These are phyloP conservation scores for Oryzias dopingdopingensis DNA, from an alignment of 2,797 vertebrate genomes.

Conservation along the genomic window DNA sequence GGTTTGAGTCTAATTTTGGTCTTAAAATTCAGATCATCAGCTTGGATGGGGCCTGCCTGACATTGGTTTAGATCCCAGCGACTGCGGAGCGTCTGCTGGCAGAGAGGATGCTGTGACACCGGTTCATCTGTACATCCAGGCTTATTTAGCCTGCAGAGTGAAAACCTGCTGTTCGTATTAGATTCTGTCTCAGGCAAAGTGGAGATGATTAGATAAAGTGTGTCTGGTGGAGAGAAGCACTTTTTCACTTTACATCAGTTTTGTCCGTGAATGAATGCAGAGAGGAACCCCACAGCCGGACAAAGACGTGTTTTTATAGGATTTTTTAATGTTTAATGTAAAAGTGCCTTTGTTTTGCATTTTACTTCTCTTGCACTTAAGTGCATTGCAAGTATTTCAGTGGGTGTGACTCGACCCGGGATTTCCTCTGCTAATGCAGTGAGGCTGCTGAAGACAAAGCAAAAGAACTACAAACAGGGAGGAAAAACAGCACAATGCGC, in stretches of 20 bases:
- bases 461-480: conserved; percentile 35
- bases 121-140: conserved; percentile 66
- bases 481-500: conserved; percentile 49
- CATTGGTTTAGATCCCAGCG: conserved; percentile 48
- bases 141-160: conserved; percentile 72
- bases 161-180: conserved; percentile 68
- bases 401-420: neutral
- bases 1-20: conserved; percentile 25
- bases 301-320: conserved; percentile 34
- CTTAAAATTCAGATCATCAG: conserved; percentile 27
- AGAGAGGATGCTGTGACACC: conserved; percentile 54
- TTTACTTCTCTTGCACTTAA: neutral
- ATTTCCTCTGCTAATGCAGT: conserved; percentile 21
- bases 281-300: conserved; percentile 41
- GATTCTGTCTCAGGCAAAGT: conserved; percentile 73
- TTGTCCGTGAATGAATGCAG: conserved; percentile 49
- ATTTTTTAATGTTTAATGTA: conserved; percentile 35
- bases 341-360: conserved; percentile 17
- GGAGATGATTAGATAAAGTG: conserved; percentile 77
- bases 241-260: conserved; percentile 62
- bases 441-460: conserved; percentile 43
- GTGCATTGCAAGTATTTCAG: conserved; percentile 12
- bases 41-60: conserved; percentile 26
- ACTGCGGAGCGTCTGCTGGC: conserved; percentile 35
- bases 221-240: conserved; percentile 68